phyloP scores from a whole-genome alignment of 2,888 invertebrate genomes.

The Cordylochernes scorpioides region DNA sequence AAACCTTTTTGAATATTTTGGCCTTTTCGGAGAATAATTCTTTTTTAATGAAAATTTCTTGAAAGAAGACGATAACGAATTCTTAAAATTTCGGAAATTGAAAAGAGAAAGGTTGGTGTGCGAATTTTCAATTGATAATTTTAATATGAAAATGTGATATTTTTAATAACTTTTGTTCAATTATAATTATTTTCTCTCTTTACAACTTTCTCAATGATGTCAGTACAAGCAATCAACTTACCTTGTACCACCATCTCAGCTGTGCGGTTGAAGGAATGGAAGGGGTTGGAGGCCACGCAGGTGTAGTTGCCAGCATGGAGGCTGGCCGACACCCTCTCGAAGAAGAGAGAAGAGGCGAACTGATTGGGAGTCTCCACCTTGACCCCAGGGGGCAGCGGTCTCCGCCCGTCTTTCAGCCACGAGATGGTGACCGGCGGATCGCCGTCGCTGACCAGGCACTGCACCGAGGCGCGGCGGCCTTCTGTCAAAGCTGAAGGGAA shows the following conservation, averaged over 20 bases:
- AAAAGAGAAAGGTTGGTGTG: no score
- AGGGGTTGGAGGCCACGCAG: slow-evolving; percentile 15
- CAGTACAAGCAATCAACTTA: slow-evolving; percentile 6
- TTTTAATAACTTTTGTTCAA: no score
- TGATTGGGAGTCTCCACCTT: slow-evolving; percentile 11
- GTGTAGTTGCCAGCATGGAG: slow-evolving; percentile 16
- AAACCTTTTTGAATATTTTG: no score
- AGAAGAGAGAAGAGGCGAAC: slow-evolving; percentile 14
- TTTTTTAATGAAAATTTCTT: no score
- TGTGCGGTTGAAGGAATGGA: slow-evolving; percentile 12
- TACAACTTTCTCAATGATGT: no score
- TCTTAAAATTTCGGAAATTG: no score
- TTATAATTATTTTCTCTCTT: no score
- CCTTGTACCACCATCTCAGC: slow-evolving; percentile 13
- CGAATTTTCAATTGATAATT: no score
- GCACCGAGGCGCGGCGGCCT: slow-evolving; percentile 12
- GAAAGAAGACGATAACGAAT: no score
- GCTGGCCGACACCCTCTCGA: slow-evolving; percentile 9
- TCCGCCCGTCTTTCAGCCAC: slow-evolving; percentile 21
- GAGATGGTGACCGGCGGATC: slow-evolving; percentile 16
- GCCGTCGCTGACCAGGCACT: slow-evolving; percentile 15
- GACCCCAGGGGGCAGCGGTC: slow-evolving; percentile 5
- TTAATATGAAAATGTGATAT: no score
- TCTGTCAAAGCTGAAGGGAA: slow-evolving; percentile 13
- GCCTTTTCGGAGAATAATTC: no score